phyloP scores from a whole-genome alignment of 1,140 invertebrate genomes.

The Aphelenchoides besseyi region DNA sequence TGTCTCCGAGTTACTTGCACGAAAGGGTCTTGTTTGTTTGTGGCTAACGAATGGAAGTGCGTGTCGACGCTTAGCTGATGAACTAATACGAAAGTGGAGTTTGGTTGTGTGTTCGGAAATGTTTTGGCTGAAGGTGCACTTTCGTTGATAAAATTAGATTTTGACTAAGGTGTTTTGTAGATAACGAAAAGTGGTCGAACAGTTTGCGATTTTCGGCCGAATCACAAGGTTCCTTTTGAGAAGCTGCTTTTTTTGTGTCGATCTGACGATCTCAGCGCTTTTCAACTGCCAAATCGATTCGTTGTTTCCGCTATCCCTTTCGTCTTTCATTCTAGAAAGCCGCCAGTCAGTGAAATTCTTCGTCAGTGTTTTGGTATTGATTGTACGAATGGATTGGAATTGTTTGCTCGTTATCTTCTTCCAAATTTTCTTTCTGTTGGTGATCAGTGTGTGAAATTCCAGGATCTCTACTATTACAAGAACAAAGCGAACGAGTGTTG shows the following conservation, averaged over 20 bases:
- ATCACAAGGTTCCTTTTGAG: constrained; percentile 82
- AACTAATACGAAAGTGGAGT: constrained; percentile 73
- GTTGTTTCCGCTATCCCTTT: constrained; percentile 80
- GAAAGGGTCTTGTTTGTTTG: constrained; percentile 36
- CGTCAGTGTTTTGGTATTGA: constrained; percentile 71
- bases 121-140: constrained; percentile 80
- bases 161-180: constrained; percentile 63
- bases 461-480: constrained; percentile 29
- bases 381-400: constrained; percentile 72
- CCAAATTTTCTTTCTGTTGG: constrained; percentile 65
- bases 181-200: constrained; percentile 71
- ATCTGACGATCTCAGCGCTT: constrained; percentile 61
- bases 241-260: constrained; percentile 71
- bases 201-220: constrained; percentile 71
- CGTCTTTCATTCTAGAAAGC: constrained; percentile 85
- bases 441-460: constrained; percentile 27
- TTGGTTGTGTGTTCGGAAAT: constrained; percentile 72
- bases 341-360: constrained; percentile 70
- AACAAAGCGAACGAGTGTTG: no score
- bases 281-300: neutral
- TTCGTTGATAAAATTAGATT: neutral
- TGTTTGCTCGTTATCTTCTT: constrained; percentile 82
- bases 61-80: constrained; percentile 70
- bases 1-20: constrained; percentile 3
- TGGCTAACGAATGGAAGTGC: constrained; percentile 48